Evolutionary conservation across 2,888 invertebrate genomes (phyloP).

Genomic region (Ochropleura plecta): DNA sequence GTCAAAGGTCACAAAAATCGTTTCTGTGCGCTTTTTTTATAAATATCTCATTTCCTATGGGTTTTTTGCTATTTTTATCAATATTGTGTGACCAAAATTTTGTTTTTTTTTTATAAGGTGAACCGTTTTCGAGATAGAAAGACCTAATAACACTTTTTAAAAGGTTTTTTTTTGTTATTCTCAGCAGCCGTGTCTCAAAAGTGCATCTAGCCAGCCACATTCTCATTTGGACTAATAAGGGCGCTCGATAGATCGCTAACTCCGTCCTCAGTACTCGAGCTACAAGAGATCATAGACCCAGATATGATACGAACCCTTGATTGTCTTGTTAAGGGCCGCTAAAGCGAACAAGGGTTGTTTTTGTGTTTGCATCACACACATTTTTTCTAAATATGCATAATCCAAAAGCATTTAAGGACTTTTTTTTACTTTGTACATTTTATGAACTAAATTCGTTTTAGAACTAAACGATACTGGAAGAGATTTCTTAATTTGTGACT

Average conservation of each 20-base stretch:
- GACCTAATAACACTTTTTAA: not conserved
- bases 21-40: too few relatives aligned
- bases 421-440: not conserved
- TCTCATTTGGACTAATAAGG: constrained; percentile 45
- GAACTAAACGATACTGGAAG: too few relatives aligned
- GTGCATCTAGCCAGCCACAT: constrained; percentile 9
- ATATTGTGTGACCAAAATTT: too few relatives aligned
- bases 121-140: too few relatives aligned
- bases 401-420: not conserved
- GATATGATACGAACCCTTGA: constrained; percentile 46
- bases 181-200: not conserved
- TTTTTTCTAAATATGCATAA: not conserved
- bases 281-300: constrained; percentile 58
- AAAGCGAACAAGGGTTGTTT: constrained; percentile 20
- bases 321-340: constrained; percentile 31
- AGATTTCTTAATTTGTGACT: too few relatives aligned
- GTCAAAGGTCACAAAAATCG: too few relatives aligned
- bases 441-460: too few relatives aligned
- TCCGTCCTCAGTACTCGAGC: constrained; percentile 48
- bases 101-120: too few relatives aligned
- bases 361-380: not conserved
- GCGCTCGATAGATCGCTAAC: constrained; percentile 63
- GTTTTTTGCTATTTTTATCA: too few relatives aligned
- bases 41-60: too few relatives aligned
- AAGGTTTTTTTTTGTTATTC: not conserved